Conservation (phyloP, 2,888 invertebrate species). For the Leptinotarsa rubiginosa region DNA sequence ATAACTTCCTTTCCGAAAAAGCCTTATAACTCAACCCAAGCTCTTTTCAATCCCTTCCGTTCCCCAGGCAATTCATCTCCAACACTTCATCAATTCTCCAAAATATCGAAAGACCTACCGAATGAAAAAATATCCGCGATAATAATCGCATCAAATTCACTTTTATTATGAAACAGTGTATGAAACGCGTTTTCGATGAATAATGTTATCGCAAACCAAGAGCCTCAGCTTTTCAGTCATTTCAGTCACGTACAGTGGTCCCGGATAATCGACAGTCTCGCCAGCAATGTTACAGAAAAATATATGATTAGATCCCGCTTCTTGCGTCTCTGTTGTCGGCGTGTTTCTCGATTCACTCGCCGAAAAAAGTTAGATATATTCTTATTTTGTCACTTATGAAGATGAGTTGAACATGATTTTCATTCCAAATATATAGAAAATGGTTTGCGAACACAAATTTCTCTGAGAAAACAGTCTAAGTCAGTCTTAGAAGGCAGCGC, state of each 20-base stretch:
- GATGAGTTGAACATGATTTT: too few species aligned
- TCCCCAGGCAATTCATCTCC: conserved; percentile 1
- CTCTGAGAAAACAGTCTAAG: too few species aligned
- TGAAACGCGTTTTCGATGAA: conserved; percentile 67
- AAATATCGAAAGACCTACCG: conserved; percentile 13
- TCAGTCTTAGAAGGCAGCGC: too few species aligned
- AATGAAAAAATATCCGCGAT: conserved; percentile 50
- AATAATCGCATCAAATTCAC: conserved; percentile 63
- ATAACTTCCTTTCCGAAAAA: too few species aligned
- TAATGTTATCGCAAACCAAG: conserved; percentile 62
- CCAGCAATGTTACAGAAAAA: conserved; percentile 61
- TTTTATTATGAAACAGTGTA: conserved; percentile 66
- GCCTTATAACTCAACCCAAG: too few species aligned
- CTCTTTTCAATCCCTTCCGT: neutral
- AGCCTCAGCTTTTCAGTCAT: conserved; percentile 61
- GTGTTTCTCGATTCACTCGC: neutral
- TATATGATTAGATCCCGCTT: conserved; percentile 49
- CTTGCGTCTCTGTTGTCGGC: conserved; percentile 32
- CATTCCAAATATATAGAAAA: too few species aligned
- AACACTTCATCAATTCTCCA: conserved; percentile 22
- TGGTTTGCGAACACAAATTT: too few species aligned
- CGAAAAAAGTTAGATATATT: conserved; percentile 4
- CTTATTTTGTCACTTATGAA: neutral
- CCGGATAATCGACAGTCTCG: conserved; percentile 65
- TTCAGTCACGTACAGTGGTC: conserved; percentile 65